phyloP scores from a whole-genome alignment of 1,140 invertebrate species.

The Drosophila kanapiae region DNA sequence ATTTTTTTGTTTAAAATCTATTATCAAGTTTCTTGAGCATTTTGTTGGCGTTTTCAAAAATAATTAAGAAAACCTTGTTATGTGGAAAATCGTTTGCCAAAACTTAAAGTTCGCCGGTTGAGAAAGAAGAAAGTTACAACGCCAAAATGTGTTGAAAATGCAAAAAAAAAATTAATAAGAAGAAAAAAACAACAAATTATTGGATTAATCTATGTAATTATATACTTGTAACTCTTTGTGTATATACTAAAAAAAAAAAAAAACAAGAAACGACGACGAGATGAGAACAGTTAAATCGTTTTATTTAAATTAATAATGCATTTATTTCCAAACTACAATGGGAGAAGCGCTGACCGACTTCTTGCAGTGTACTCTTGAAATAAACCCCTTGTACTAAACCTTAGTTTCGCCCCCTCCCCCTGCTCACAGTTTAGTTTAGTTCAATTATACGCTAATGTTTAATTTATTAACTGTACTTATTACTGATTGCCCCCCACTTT shows the following conservation, averaged over 20 bases:
- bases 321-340: constrained; percentile 79
- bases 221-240: constrained; percentile 60
- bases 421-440: constrained; percentile 56
- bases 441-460: constrained; percentile 71
- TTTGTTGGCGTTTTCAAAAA: constrained; percentile 17
- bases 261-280: constrained; percentile 1
- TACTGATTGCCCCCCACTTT: constrained; percentile 33
- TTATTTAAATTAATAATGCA: constrained; percentile 64
- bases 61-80: constrained; percentile 1
- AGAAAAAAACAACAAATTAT: constrained; percentile 23
- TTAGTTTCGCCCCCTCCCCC: constrained; percentile 18
- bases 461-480: constrained; percentile 84
- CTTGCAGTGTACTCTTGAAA: constrained; percentile 78
- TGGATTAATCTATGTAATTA: constrained; percentile 51
- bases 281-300: constrained; percentile 37
- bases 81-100: constrained; percentile 65
- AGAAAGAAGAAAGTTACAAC: constrained; percentile 37
- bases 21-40: constrained; percentile 9
- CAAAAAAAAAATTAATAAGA: constrained; percentile 37
- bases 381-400: constrained; percentile 54
- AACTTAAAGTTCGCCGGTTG: constrained; percentile 69
- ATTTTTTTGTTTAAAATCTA: constrained; percentile 26
- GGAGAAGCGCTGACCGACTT: constrained; percentile 62
- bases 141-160: constrained; percentile 69
- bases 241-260: constrained; percentile 69